Evolutionary conservation across 1,140 invertebrate species (phyloP).

Genomic region (Ctenoplectra terminalis): DNA sequence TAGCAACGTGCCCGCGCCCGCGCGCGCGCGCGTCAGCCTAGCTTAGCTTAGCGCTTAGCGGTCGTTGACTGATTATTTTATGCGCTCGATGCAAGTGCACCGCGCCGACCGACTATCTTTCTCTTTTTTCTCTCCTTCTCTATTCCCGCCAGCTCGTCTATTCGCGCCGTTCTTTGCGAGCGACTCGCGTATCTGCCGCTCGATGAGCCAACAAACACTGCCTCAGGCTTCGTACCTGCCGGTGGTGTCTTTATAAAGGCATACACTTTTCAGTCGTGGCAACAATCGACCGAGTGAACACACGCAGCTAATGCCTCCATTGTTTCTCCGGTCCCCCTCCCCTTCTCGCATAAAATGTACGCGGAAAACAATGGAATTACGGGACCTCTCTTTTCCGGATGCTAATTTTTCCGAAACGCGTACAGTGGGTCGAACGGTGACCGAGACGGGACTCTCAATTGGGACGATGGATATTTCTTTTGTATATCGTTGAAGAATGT

Average conservation of each 20-base stretch:
- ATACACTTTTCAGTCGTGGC: not conserved
- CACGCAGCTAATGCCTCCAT: slow-evolving; percentile 18
- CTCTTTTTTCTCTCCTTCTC: slow-evolving; percentile 12
- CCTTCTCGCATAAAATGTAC: not conserved
- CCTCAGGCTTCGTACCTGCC: not conserved
- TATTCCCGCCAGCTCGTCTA: too few species aligned
- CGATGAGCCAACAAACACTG: not conserved
- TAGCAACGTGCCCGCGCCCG: slow-evolving; percentile 37
- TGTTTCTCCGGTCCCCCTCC: not conserved
- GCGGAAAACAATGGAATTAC: slow-evolving; percentile 27
- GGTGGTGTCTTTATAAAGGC: slow-evolving; percentile 6
- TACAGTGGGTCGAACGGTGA: not conserved
- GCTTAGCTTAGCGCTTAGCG: slow-evolving; percentile 61
- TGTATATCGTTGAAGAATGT: not conserved
- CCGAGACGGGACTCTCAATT: not conserved
- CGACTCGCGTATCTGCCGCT: too few species aligned
- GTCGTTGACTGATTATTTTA: slow-evolving; percentile 81
- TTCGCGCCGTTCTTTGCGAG: not conserved
- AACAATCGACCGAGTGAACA: not conserved
- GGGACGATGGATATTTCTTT: not conserved
- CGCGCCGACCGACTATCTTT: too few species aligned
- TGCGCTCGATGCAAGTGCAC: slow-evolving; percentile 68
- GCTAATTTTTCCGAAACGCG: not conserved
- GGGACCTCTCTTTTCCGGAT: slow-evolving; percentile 25
- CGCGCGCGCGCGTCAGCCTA: not conserved